Evolutionary conservation across 1,140 invertebrate genomes (phyloP).

Genomic region (Pogonus chalceus): DNA sequence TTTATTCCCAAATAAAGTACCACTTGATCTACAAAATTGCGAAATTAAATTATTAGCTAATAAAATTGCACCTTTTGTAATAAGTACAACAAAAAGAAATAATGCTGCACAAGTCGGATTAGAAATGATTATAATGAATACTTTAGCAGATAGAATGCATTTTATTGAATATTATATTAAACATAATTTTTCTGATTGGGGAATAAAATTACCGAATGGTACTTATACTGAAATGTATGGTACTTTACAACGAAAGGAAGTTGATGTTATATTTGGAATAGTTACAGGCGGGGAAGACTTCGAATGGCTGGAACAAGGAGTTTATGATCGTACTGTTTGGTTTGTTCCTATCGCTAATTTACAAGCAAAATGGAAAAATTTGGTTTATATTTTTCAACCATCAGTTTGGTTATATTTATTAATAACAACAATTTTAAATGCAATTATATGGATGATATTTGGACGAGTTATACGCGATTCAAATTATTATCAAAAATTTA

Average conservation of each 20-base stretch:
- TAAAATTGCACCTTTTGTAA: conserved; percentile 9
- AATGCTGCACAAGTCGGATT: too few relatives aligned
- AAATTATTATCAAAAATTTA: too few relatives aligned
- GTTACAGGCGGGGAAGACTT: background rate
- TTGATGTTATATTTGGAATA: conserved; percentile 12
- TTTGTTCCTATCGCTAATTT: background rate
- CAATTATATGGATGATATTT: too few relatives aligned
- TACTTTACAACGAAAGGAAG: conserved; percentile 1
- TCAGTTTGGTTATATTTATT: background rate
- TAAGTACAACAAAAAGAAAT: background rate
- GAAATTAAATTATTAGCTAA: background rate
- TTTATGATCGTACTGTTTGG: too few relatives aligned
- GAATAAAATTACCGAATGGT: conserved; percentile 6
- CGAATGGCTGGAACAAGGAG: too few relatives aligned
- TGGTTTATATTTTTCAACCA: background rate
- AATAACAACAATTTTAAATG: background rate
- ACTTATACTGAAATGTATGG: conserved; percentile 9
- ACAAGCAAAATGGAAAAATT: background rate
- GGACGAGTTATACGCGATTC: too few relatives aligned
- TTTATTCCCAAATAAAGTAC: too few relatives aligned
- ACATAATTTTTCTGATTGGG: conserved; percentile 9
- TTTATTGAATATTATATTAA: conserved; percentile 11
- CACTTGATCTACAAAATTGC: background rate
- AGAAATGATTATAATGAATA: conserved; percentile 9
- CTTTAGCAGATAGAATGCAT: conserved; percentile 6